Evolutionary conservation across 2,888 invertebrate species (phyloP), one percentile per base, ranked within the genome.

Genomic region (Hydrotaea diabolus): DNA sequence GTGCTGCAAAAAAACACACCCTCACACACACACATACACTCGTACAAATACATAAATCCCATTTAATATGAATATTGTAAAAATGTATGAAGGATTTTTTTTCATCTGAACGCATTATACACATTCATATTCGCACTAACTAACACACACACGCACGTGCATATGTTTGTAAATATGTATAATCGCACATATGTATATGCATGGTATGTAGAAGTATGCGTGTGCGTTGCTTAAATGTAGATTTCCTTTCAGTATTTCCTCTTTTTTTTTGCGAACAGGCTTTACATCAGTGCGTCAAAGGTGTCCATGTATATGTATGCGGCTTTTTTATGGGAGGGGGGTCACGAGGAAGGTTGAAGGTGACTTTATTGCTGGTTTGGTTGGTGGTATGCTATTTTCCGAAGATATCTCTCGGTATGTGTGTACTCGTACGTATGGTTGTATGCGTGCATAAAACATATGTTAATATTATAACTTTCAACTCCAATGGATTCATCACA

Each of bases 51-150:
- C 77, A 73, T 82, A 79, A 83, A 83, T 80, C 76, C 80, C 55
- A 73, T 83, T 80, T 77, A 83, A 66, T 83, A 80, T 73, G 66
- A 77, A 83, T 75, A 83, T 49, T 79, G 46, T 83, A 79, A 76
- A 83, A 83, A 79, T 55, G 11, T 73, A 55, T 72, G 62, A 74
- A 78, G 71, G 82, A 74, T 73, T 55, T 71, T 74, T 71, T 55
- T 43, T 46, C 59, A 19, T 53, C n/a, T n/a, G 17, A 19, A 57
- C 23, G 57, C 4, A 57, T 57, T 23, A 77, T 49, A 13, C 17
- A 26, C 19, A 36, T 31, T 31, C 31, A 31, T 31, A 31, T 31
- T 31, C 31, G 7, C 2, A 69, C 76, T n/a, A n/a, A n/a, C n/a
- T n/a, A n/a, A 55, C 62, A 26, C 13, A 15, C 3, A 39, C 23